Evolutionary conservation across 2,113 vertebrate species (phyloP).

Genomic region (Halcyon senegalensis): DNA sequence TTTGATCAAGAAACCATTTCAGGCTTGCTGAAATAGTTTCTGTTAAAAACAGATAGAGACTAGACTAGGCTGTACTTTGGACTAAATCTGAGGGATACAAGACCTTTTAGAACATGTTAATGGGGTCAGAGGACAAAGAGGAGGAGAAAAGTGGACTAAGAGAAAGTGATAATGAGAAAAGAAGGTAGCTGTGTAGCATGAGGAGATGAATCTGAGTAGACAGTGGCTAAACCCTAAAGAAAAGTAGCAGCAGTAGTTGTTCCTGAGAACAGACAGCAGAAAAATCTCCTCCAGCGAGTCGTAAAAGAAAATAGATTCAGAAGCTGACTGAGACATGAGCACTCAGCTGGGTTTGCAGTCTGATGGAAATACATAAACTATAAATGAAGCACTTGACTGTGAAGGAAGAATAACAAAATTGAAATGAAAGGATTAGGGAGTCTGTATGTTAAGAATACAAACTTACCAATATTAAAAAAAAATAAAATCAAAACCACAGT

Average conservation of each 20-base stretch:
- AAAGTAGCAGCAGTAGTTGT: not conserved
- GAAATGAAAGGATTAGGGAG: not conserved
- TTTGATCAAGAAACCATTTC: not conserved
- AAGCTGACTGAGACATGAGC: not conserved
- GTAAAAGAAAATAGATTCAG: not conserved
- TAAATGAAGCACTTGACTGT: not conserved
- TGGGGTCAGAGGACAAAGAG: not conserved
- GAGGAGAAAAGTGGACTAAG: not conserved
- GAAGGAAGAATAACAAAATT: constrained; percentile 5
- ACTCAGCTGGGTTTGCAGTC: not conserved
- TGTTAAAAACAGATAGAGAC: not conserved
- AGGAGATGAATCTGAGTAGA: not conserved
- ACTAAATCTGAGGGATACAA: not conserved
- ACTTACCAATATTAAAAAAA: not conserved
- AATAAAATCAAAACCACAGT: not conserved
- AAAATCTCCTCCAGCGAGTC: not conserved
- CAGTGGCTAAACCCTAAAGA: not conserved
- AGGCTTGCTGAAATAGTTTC: not conserved
- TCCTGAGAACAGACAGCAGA: not conserved
- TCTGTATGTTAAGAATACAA: not conserved
- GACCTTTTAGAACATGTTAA: not conserved
- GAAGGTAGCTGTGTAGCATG: not conserved
- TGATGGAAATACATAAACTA: not conserved
- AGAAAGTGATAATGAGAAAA: not conserved
- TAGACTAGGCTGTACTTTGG: not conserved